Conservation (phyloP, 2,888 invertebrate species). For the Polyommatus icarus region DNA sequence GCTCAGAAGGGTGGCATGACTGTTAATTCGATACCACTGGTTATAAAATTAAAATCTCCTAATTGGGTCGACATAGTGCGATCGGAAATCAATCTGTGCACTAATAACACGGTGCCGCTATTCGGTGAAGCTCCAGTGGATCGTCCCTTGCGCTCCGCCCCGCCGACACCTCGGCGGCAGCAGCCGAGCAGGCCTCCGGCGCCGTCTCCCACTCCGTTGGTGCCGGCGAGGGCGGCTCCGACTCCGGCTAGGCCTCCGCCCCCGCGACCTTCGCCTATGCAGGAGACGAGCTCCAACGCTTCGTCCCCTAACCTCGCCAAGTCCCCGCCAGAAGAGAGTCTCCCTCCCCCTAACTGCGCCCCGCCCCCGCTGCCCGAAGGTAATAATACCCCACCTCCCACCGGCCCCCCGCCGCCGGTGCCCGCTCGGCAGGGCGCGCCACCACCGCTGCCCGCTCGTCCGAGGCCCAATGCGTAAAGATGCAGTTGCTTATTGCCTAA, state of each 20-base stretch:
- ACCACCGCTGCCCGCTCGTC: slow-evolving; percentile 84
- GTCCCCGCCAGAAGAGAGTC: slow-evolving; percentile 79
- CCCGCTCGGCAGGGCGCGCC: slow-evolving; percentile 82
- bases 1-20: slow-evolving; percentile 79
- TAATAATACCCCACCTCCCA: slow-evolving; percentile 59
- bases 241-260: slow-evolving; percentile 80
- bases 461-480: slow-evolving; percentile 56
- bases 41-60: slow-evolving; percentile 88
- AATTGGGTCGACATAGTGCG: slow-evolving; percentile 92
- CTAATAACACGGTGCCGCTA: slow-evolving; percentile 91
- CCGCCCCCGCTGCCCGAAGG: slow-evolving; percentile 71
- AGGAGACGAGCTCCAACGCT: slow-evolving; percentile 60
- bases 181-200: slow-evolving; percentile 83
- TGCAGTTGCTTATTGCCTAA: slow-evolving; percentile 18
- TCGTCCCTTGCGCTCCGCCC: slow-evolving; percentile 68
- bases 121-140: slow-evolving; percentile 71
- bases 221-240: slow-evolving; percentile 69
- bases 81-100: slow-evolving; percentile 90
- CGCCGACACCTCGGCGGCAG: slow-evolving; percentile 74
- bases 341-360: slow-evolving; percentile 84
- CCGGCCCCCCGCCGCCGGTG: slow-evolving; percentile 68
- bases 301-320: slow-evolving; percentile 57
- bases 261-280: slow-evolving; percentile 79
- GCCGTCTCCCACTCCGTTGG: slow-evolving; percentile 76
- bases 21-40: slow-evolving; percentile 84